Conservation (phyloP, 2,113 vertebrate genomes). For the Syngnathus typhle region DNA sequence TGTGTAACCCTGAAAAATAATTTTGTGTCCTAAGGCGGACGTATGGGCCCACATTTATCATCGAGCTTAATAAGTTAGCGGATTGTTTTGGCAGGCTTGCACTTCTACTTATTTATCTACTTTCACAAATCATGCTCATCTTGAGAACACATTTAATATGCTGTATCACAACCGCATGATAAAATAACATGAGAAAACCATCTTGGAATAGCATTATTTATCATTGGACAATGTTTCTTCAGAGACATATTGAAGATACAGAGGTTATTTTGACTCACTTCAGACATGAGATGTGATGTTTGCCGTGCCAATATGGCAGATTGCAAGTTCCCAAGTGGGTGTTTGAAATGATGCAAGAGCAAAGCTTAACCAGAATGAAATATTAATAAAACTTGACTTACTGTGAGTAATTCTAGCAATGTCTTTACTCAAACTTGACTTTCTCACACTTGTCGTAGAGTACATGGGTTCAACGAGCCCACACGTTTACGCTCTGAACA, state of each 20-base stretch:
- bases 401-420: constrained; percentile 66
- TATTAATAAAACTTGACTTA: constrained; percentile 72
- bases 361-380: constrained; percentile 61
- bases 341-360: constrained; percentile 57
- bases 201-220: constrained; percentile 55
- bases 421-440: constrained; percentile 67
- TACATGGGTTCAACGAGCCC: constrained; percentile 58
- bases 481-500: constrained; percentile 49
- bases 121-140: constrained; percentile 61
- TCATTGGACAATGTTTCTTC: constrained; percentile 40
- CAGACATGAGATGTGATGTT: constrained; percentile 47
- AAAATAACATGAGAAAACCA: constrained; percentile 60
- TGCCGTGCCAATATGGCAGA: constrained; percentile 42
- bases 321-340: constrained; percentile 33
- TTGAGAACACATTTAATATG: constrained; percentile 55
- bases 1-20: constrained; percentile 56
- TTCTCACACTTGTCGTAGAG: constrained; percentile 57
- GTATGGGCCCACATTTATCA: constrained; percentile 54
- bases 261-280: constrained; percentile 16
- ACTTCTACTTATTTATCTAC: constrained; percentile 51
- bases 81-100: constrained; percentile 43
- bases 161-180: constrained; percentile 52
- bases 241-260: constrained; percentile 8
- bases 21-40: constrained; percentile 54
- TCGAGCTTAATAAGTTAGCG: constrained; percentile 42